Percentiles rank a stretch among this genome's conserved stretches.
phyloP scores from a whole-genome alignment of 1,140 invertebrate species.

The Magallana angulata region DNA sequence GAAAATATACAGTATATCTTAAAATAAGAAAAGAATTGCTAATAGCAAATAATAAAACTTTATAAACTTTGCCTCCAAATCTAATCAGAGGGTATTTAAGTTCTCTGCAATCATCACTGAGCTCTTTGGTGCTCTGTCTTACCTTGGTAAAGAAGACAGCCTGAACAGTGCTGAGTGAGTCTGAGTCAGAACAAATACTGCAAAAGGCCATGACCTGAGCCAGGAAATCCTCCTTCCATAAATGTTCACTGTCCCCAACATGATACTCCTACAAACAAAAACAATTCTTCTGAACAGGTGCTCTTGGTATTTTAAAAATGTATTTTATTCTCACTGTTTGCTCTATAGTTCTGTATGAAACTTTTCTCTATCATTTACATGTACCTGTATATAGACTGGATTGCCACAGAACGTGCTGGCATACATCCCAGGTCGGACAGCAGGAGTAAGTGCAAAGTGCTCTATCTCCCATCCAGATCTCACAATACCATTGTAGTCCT shows the following conservation, averaged over 20 bases:
- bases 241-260: conserved; percentile 60
- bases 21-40: too few species aligned
- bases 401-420: conserved; percentile 59
- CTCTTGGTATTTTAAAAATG: too few species aligned
- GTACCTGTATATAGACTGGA: conserved; percentile 66
- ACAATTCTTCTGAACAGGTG: background rate
- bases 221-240: conserved; percentile 64
- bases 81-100: too few species aligned
- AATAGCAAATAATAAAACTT: too few species aligned
- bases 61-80: too few species aligned
- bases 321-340: too few species aligned
- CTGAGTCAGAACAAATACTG: conserved; percentile 52
- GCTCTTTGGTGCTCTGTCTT: background rate
- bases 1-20: too few species aligned
- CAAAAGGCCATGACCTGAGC: conserved; percentile 56
- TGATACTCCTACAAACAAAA: conserved; percentile 61
- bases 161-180: conserved; percentile 53
- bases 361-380: background rate
- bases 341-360: background rate
- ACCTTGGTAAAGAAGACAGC: conserved; percentile 63
- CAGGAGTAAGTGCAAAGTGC: conserved; percentile 61
- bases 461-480: conserved; percentile 62
- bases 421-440: conserved; percentile 55
- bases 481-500: conserved; percentile 68
- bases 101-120: too few species aligned